Base-by-base conservation (phyloP, 2,113 vertebrate genomes). In the Rhabdornis inornatus region DNA sequence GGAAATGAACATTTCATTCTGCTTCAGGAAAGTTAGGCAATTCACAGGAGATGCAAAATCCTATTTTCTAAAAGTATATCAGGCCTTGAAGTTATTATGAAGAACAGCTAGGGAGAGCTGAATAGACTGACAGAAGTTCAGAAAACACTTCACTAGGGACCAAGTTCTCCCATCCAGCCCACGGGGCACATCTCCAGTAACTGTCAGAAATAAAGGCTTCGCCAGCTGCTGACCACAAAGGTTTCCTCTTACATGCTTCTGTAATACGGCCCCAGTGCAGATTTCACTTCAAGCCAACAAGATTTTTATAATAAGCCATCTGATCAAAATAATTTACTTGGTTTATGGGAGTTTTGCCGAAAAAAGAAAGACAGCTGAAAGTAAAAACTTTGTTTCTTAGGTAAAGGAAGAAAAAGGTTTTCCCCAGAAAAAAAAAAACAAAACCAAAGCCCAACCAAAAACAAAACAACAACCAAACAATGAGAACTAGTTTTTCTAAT, bases 21-120 rank as follows among this genome's bases (percentile, higher is more conserved):
- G 84, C 93, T 96, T 91, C 86, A 93, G 95, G 95, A 97, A 92
- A 96, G 82, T 95, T 80, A 95, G 90, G 45, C 44, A 95, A 91
- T 95, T 96, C 80, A 13, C 89, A 89, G n/a, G 96, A 92, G 91
- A 94, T 63, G 21, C 6, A 9, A 92, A 97, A 96, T 68, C 27
- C 72, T 95, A 30, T 95, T 97, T 97, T 95, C 85, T 92, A 64
- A 72, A 91, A 96, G 79, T 77, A 27, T 87, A 94, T 92, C 78
- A 91, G 30, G 71, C 72, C 94, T 96, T 91, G 45, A 93, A 95
- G 86, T 95, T 89, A 78, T 92, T 93, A 89, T 52, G 47, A 91
- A 63, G 72, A 96, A 92, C 88, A 94, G 75, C 87, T 92, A 69
- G 76, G 83, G 91, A 88, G 66, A 95, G 90, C 33, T 28, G 66